These are phyloP conservation scores for Palythoa grandis DNA, from an alignment of 92 coral and sea anemone genomes.

Conservation along the genomic window DNA sequence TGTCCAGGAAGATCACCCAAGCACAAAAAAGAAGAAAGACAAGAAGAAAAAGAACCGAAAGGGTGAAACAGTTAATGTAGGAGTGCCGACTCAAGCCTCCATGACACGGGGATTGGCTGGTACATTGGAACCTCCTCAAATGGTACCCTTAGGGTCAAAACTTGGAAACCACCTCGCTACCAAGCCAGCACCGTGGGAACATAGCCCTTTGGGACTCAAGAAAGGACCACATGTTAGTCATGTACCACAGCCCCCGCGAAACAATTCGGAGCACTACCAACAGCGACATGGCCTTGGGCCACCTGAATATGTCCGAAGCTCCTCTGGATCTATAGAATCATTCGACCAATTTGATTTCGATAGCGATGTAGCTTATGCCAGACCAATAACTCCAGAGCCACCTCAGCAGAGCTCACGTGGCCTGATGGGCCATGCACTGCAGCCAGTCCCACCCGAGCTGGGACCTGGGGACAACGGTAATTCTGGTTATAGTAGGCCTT, in stretches of 20 bases:
- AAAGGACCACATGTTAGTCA: conserved; percentile 49
- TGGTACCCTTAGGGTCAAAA: conserved; percentile 53
- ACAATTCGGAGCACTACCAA: neutral
- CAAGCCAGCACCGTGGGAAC: conserved; percentile 86
- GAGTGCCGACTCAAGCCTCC: conserved; percentile 50
- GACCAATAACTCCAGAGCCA: conserved; percentile 85
- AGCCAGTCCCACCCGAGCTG: conserved; percentile 59
- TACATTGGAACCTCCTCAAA: conserved; percentile 72
- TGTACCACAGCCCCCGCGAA: conserved; percentile 13
- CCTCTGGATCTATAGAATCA: neutral
- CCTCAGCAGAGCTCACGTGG: conserved; percentile 59
- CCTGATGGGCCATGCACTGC: conserved; percentile 42
- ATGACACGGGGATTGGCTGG: conserved; percentile 77
- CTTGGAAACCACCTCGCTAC: conserved; percentile 61
- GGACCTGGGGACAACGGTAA: conserved; percentile 38
- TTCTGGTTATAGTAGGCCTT: conserved; percentile 37
- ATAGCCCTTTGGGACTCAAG: conserved; percentile 64
- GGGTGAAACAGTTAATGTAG: conserved; percentile 45
- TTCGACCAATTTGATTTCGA: conserved; percentile 10
- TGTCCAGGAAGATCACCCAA: conserved; percentile 6
- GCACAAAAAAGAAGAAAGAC: conserved; percentile 64
- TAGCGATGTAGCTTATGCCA: conserved; percentile 50
- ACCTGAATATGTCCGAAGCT: conserved; percentile 16
- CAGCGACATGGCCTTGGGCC: conserved; percentile 2
- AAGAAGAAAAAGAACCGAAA: conserved; percentile 73